Evolutionary conservation across 2,113 vertebrate species (phyloP), one percentile per base, ranked within the genome.

Genomic region (Hippocampus guttulatus): DNA sequence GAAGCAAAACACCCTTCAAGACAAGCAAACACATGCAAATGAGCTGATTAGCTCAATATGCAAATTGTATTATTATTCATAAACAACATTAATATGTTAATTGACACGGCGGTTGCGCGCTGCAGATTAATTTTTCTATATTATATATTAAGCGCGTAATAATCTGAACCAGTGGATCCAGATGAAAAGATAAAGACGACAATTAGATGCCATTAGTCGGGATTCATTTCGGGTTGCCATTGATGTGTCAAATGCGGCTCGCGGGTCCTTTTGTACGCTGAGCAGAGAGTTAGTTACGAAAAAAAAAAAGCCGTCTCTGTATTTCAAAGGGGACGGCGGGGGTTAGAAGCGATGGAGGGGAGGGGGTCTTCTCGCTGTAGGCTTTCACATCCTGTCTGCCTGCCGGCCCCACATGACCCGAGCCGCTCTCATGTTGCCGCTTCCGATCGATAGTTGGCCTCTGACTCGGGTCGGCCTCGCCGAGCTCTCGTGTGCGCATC

Each of bases 381-480:
- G 80, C 80, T 74, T 68, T 81, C 78, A 72, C 76, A 81, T 74
- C 77, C 76, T 54, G 21, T 62, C 70, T 69, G 74, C 70, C 80
- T 84, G 67, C 70, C 74, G 71, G 77, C 85, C 88, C 84, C 78
- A 79, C 88, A 80, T 84, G 84, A 88, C 81, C 84, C 77, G 81
- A 75, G 71, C 78, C 74, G 82, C 83, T 85, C 90, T 91, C 87
- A 85, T 85, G 74, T 91, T 90, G 87, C 84, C 85, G 76, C 75
- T 85, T 90, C 78, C 80, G 64, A 90, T 87, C 87, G 80, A 92
- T 92, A 78, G 79, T 91, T 87, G 83, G 83, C 62, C 86, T 90
- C 87, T 83, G 87, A 83, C 88, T 90, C 88, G 75, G 85, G 87
- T 82, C 84, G 86, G 82, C 84, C 88, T 90, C 85, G 71, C 81